Evolutionary conservation across 2,797 vertebrate genomes (phyloP), one percentile per base, ranked within the genome.

Genomic region (Bradypodion pumilum): DNA sequence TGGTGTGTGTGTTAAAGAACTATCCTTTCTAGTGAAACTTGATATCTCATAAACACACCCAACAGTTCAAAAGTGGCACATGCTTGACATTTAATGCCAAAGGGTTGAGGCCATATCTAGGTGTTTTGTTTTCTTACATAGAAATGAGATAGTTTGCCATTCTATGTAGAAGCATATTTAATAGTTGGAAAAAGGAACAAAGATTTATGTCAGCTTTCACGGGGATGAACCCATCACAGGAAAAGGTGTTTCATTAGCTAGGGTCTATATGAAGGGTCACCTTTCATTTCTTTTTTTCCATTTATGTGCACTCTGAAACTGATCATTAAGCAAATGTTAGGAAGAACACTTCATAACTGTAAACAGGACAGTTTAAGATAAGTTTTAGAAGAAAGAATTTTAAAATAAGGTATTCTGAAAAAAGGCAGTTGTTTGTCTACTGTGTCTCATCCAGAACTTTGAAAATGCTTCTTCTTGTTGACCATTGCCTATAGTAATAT

Each of bases 381-480:
- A 75, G 35, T 63, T 42, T 79, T 66, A 46, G 37, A 56, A 78
- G 37, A 27, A 76, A 6, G 62, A 0, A 7, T 27, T 60, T 68
- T 66, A 27, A 69, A 19, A 69, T 79, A 42, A 75, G 35, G n/a
- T n/a, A n/a, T n/a, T 63, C 32, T 79, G 59, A 46, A n/a, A 56
- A 78, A 32, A 27, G 74, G 6, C 62, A 0, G 7, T 27, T 49
- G 9, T n/a, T 52, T 19, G 7, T 12, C n/a, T 68, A 65, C 23
- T 83, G 19, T 79, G 40, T 77, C 29, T 59, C 29, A 29, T 1
- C 60, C 46, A 68, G 60, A 84, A 76, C 4, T 5, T 21, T n/a
- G 35, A 85, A 88, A 35, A 3, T 79, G 9, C 37, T 81, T 2
- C 74, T 84, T 85, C 37, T 68, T 89, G 75, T 60, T 63, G 10